Percentiles rank a stretch among this genome's conserved stretches.
phyloP scores from a whole-genome alignment of 2,113 vertebrate species.

The Pachyramphus minor region DNA sequence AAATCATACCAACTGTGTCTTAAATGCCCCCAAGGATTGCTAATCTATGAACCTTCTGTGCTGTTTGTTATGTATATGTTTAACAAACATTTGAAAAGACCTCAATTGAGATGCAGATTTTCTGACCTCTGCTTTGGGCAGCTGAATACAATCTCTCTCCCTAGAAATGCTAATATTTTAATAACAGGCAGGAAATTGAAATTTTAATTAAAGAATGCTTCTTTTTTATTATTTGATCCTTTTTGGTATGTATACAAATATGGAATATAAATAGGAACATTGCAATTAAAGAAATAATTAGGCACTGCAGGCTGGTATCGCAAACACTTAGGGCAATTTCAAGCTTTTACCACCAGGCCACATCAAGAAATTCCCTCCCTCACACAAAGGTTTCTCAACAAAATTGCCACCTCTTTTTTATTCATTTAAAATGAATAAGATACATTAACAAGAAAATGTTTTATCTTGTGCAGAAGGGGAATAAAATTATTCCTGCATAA shows the following conservation, averaged over 20 bases:
- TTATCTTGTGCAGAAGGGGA: neutral
- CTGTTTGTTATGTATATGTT: neutral
- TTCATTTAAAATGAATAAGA: neutral
- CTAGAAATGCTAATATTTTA: constrained; percentile 47
- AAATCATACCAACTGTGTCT: neutral
- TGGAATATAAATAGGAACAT: constrained; percentile 39
- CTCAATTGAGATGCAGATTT: constrained; percentile 13
- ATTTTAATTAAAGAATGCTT: constrained; percentile 35
- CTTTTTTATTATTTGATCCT: neutral
- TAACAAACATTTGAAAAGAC: neutral
- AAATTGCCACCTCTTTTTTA: neutral
- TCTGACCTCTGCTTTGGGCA: neutral
- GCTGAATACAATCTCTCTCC: neutral
- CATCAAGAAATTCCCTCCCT: constrained; percentile 41
- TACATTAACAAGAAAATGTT: neutral
- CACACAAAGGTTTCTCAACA: constrained; percentile 2
- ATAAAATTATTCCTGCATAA: constrained; percentile 7
- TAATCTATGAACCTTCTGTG: neutral
- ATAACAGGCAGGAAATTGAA: constrained; percentile 24
- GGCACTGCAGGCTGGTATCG: neutral
- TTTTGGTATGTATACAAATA: constrained; percentile 1
- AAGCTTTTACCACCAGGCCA: constrained; percentile 26
- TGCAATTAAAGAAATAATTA: constrained; percentile 67
- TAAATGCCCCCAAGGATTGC: neutral
- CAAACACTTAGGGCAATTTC: constrained; percentile 45